Base-by-base conservation (phyloP, 2,888 invertebrate species). In the Chaitophorus viminalis region DNA sequence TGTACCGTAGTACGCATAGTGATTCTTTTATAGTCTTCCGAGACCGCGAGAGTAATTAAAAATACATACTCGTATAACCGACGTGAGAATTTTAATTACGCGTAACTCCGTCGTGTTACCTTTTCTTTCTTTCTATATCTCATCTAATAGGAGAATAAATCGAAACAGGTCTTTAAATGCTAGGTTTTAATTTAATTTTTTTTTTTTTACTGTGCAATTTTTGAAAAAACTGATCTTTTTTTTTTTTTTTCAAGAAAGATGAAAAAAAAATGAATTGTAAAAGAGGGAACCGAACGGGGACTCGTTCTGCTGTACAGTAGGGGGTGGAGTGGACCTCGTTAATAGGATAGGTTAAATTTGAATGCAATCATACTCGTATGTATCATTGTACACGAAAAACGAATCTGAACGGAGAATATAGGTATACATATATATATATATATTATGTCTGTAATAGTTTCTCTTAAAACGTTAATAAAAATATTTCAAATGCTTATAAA, bases 31-130 rank as follows among this genome's bases (percentile, higher is more conserved):
- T 79, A 72, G 79, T 81, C 70, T 70, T 46, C 78, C 29, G 70
- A 86, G 86, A 87, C 86, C 79, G 86, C 85, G 85, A 72, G 60
- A 60, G 31, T 87, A 87, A 87, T 87, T 87, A 87, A 87, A 87
- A 87, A 79, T 77, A 29, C 75, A 84, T 31, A 31, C 65, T 65
- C 75, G 75, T 46, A 46, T 60, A 36, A 54, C 65, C 36, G 60
- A 79, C 54, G 74, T 79, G 72, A 79, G 86, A 79, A 87, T 87
- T 87, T 87, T 79, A 87, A 87, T 87, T 87, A 87, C 74, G 36
- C 25, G 74, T 39, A n/a, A 52, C 70, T 86, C 8, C 60, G 74
- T 52, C 60, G 74, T 52, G 79, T 87, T 87, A 74, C 79, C 79
- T 60, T 87, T 79, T n/a, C n/a, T n/a, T n/a, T n/a, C n/a, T n/a